Evolutionary conservation across 2,888 invertebrate genomes (phyloP).

Genomic region (Caenorhabditis panamensis): DNA sequence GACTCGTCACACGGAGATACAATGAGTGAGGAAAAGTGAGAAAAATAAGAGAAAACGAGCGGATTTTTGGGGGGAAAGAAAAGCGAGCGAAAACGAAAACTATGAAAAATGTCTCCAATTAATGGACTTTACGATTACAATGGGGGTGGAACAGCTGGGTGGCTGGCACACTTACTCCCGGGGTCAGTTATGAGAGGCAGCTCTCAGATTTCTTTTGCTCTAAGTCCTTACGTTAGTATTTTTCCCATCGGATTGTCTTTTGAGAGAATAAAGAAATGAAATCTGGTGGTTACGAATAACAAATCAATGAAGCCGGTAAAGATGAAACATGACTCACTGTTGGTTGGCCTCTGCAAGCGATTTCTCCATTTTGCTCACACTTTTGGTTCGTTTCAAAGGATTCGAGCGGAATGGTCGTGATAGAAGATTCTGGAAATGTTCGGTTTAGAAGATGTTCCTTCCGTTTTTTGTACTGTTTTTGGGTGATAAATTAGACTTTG

Average conservation of each 20-base stretch:
- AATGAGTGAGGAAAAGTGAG: constrained; percentile 35
- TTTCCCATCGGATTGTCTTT: no score
- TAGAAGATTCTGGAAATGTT: constrained; percentile 75
- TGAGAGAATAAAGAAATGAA: no score
- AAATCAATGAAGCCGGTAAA: no score
- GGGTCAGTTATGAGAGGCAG: constrained; percentile 26
- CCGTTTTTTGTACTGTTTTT: no score
- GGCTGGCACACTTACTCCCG: not conserved
- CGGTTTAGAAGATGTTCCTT: not conserved
- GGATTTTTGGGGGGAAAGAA: constrained; percentile 32
- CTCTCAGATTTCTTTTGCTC: constrained; percentile 23
- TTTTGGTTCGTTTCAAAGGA: constrained; percentile 81
- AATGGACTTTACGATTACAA: constrained; percentile 59
- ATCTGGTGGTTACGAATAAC: no score
- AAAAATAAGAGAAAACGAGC: constrained; percentile 8
- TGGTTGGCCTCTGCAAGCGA: constrained; percentile 53
- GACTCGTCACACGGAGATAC: constrained; percentile 16
- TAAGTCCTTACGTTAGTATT: no score
- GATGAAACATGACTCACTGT: constrained; percentile 61
- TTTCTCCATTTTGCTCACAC: constrained; percentile 80
- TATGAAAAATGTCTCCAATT: constrained; percentile 54
- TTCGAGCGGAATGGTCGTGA: constrained; percentile 79
- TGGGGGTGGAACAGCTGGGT: constrained; percentile 41
- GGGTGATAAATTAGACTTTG: no score
- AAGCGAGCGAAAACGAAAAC: not conserved